A percentile compares a stretch with the other conserved stretches of the same genome.
phyloP scores from a whole-genome alignment of 2,797 vertebrate genomes.

The Mormyrus proboscirostris region DNA sequence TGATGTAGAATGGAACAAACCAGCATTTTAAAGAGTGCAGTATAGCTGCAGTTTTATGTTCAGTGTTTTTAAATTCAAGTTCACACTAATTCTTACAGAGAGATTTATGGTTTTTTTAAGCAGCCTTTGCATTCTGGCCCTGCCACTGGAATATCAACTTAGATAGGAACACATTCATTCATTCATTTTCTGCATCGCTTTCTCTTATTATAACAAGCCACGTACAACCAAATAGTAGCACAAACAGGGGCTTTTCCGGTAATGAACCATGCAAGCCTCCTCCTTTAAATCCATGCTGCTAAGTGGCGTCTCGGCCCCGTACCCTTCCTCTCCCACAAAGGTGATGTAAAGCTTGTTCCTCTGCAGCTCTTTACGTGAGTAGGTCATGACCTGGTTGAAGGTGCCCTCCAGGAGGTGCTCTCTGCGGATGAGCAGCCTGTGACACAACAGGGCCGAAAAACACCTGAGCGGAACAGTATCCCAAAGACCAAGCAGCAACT shows the following conservation, averaged over 20 bases:
- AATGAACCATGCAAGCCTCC: not conserved
- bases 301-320: conserved; percentile 32
- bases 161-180: not conserved
- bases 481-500: not conserved
- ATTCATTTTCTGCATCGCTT: not conserved
- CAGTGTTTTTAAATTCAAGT: not conserved
- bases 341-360: conserved; percentile 93
- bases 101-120: not conserved
- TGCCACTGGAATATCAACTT: not conserved
- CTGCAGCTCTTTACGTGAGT: conserved; percentile 94
- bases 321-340: conserved; percentile 95
- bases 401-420: conserved; percentile 92
- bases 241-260: not conserved
- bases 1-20: not conserved
- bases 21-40: not conserved
- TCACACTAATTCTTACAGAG: not conserved
- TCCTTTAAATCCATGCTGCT: not conserved
- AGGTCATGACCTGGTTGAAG: conserved; percentile 96
- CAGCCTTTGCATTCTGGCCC: not conserved
- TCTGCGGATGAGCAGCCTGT: conserved; percentile 82
- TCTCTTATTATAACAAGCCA: not conserved
- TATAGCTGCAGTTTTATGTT: not conserved
- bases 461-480: not conserved
- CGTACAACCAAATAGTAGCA: not conserved
- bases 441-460: not conserved